These are phyloP conservation scores for Alethe castanea DNA, from an alignment of 2,113 vertebrate genomes.

Conservation along the genomic window DNA sequence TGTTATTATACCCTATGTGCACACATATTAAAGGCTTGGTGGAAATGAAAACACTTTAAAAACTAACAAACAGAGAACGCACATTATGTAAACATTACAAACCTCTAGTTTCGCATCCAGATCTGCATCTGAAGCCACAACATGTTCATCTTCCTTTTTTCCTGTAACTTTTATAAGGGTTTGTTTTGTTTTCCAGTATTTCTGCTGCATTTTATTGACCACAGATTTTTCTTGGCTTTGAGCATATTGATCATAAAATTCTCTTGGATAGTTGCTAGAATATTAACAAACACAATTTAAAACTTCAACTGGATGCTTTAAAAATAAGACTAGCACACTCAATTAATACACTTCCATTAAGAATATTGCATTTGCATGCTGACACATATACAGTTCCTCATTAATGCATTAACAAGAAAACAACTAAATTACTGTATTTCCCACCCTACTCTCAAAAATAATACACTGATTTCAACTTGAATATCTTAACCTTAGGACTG, in stretches of 20 bases:
- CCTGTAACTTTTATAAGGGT: constrained; percentile 94
- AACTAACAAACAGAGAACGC: background rate
- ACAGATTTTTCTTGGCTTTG: constrained; percentile 91
- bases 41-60: background rate
- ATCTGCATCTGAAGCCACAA: constrained; percentile 94
- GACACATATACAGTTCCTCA: background rate
- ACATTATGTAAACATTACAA: background rate
- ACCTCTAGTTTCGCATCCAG: constrained; percentile 97
- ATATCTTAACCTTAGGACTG: background rate
- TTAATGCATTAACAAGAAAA: background rate
- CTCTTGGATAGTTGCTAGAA: constrained; percentile 82
- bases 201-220: constrained; percentile 96
- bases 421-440: background rate
- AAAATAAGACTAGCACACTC: background rate
- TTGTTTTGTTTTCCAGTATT: constrained; percentile 98
- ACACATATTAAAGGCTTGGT: background rate
- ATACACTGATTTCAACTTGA: background rate
- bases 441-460: background rate
- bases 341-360: background rate
- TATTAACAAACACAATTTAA: background rate
- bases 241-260: constrained; percentile 85
- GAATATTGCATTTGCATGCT: background rate
- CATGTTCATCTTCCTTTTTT: constrained; percentile 94
- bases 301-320: background rate
- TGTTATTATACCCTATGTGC: background rate